Conservation (phyloP, 1,140 invertebrate genomes). For the Nomia melanderi region DNA sequence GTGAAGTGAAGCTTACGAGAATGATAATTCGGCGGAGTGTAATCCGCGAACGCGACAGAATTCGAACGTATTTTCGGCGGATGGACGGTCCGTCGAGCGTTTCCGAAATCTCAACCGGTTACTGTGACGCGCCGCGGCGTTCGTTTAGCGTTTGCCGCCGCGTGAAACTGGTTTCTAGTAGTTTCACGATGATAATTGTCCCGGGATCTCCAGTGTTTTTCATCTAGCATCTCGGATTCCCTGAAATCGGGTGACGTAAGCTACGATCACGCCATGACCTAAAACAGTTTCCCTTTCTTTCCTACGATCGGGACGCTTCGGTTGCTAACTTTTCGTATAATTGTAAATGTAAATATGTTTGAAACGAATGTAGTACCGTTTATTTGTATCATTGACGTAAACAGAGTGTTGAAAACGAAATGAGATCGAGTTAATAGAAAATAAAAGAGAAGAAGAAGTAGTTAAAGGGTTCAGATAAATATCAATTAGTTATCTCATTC, state of each 20-base stretch:
- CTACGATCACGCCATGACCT: not conserved
- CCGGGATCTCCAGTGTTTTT: not conserved
- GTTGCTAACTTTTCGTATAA: no score
- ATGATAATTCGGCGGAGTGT: not conserved
- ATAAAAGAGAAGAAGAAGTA: no score
- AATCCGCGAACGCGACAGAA: not conserved
- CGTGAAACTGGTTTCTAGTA: slow-evolving; percentile 31
- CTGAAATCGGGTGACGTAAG: slow-evolving; percentile 19
- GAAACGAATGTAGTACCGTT: no score
- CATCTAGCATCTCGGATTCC: slow-evolving; percentile 7
- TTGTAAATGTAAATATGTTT: no score
- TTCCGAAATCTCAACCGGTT: not conserved
- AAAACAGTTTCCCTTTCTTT: not conserved
- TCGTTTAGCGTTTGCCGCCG: not conserved
- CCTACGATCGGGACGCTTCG: no score
- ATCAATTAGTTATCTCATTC: no score
- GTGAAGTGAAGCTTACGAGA: not conserved
- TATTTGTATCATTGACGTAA: no score
- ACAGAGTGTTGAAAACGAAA: no score
- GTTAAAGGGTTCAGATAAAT: no score
- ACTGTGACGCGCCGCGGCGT: no score
- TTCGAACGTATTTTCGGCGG: not conserved
- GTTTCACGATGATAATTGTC: slow-evolving; percentile 35
- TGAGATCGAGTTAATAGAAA: no score
- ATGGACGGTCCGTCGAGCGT: not conserved